Percentiles rank a stretch among this genome's conserved stretches.
These are phyloP conservation scores for Galleria mellonella DNA, from an alignment of 1,140 invertebrate genomes.

Conservation along the genomic window DNA sequence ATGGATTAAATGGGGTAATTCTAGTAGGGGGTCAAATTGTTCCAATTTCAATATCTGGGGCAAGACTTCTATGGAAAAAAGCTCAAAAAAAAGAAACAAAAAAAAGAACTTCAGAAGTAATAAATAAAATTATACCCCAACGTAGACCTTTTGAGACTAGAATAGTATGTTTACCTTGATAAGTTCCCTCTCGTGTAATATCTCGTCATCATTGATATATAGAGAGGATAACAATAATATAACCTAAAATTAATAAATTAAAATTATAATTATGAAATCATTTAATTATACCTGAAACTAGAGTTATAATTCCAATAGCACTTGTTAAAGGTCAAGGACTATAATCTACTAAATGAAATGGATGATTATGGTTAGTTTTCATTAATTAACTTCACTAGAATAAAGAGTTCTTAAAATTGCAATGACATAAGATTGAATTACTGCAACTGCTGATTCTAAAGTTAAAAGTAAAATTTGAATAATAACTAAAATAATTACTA, in stretches of 20 bases:
- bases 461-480: constrained; percentile 71
- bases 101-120: constrained; percentile 79
- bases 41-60: constrained; percentile 78
- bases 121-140: constrained; percentile 50
- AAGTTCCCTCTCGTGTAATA: constrained; percentile 75
- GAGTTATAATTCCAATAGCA: constrained; percentile 56
- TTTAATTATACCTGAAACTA: constrained; percentile 65
- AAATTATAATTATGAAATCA: constrained; percentile 68
- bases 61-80: constrained; percentile 79
- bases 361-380: constrained; percentile 62
- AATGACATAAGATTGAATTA: constrained; percentile 77
- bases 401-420: constrained; percentile 69
- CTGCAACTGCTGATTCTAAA: constrained; percentile 68
- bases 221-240: constrained; percentile 63
- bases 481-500: constrained; percentile 57
- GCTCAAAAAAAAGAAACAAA: constrained; percentile 79
- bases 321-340: constrained; percentile 74
- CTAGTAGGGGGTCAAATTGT: constrained; percentile 74
- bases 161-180: constrained; percentile 72
- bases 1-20: constrained; percentile 78
- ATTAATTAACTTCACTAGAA: constrained; percentile 72
- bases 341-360: constrained; percentile 74
- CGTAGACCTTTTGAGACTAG: constrained; percentile 69
- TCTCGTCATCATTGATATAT: constrained; percentile 80
- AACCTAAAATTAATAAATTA: constrained; percentile 62